Percentiles rank a stretch among this genome's conserved stretches.
Evolutionary conservation across 2,888 invertebrate species (phyloP).

Genomic region (Thumatha senex): DNA sequence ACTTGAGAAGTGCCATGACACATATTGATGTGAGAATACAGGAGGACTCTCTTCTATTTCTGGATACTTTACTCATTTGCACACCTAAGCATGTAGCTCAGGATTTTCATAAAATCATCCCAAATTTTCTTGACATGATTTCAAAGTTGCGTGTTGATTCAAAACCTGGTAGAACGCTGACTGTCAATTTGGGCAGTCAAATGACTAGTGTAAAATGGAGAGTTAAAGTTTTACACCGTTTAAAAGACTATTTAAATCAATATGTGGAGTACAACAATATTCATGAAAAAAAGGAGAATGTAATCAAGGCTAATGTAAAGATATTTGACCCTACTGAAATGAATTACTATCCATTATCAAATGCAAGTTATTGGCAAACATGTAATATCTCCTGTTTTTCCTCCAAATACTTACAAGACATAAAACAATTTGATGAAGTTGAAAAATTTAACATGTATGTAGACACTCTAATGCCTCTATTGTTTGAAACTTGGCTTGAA

Average conservation of each 20-base stretch:
- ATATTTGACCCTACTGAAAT: constrained; percentile 52
- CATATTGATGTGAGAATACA: constrained; percentile 92
- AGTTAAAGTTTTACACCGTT: constrained; percentile 87
- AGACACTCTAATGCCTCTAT: constrained; percentile 87
- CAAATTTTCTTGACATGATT: constrained; percentile 93
- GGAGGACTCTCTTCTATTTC: constrained; percentile 90
- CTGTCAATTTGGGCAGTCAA: constrained; percentile 87
- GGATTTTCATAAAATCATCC: constrained; percentile 88
- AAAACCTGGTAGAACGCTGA: constrained; percentile 86
- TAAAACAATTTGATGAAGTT: constrained; percentile 62
- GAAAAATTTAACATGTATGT: constrained; percentile 85
- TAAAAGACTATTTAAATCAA: constrained; percentile 80
- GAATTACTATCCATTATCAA: constrained; percentile 61
- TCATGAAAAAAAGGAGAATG: constrained; percentile 29
- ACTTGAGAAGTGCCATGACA: constrained; percentile 95
- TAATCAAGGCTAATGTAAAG: constrained; percentile 36
- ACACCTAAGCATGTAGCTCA: constrained; percentile 86
- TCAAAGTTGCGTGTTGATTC: constrained; percentile 87
- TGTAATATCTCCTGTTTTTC: constrained; percentile 71
- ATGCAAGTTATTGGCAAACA: constrained; percentile 53
- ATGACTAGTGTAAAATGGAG: constrained; percentile 91
- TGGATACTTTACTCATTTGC: constrained; percentile 89
- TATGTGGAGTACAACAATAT: constrained; percentile 59
- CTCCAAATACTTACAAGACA: constrained; percentile 60
- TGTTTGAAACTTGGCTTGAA: constrained; percentile 94